Conservation (phyloP, 2,888 invertebrate genomes). For the Tortrix viridana region DNA sequence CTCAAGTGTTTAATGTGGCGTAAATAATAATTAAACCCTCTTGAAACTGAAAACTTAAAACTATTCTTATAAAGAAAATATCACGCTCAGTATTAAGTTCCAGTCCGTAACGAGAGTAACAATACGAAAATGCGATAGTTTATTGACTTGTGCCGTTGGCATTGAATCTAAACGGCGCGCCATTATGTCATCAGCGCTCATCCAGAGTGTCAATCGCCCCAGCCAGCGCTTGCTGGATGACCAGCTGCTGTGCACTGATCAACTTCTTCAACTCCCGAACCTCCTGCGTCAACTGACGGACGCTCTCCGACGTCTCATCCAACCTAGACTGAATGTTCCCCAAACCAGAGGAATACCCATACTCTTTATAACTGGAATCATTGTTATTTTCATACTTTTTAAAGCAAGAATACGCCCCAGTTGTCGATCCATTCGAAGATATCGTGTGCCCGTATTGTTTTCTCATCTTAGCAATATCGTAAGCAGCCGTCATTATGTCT, state of each 20-base stretch:
- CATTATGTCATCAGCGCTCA: constrained; percentile 77
- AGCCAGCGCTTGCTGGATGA: constrained; percentile 77
- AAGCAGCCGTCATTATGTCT: constrained; percentile 91
- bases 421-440: constrained; percentile 86
- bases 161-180: constrained; percentile 77
- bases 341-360: constrained; percentile 83
- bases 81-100: constrained; percentile 67
- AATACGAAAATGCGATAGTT: constrained; percentile 69
- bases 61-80: constrained; percentile 58
- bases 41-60: constrained; percentile 22
- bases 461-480: constrained; percentile 91
- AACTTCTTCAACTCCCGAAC: constrained; percentile 87
- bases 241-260: constrained; percentile 79
- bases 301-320: constrained; percentile 87
- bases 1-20: neutral
- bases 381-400: constrained; percentile 87
- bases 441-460: constrained; percentile 88
- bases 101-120: constrained; percentile 53
- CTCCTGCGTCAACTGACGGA: constrained; percentile 87
- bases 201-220: constrained; percentile 75
- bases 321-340: constrained; percentile 86
- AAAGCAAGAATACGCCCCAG: constrained; percentile 86
- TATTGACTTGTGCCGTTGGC: constrained; percentile 79
- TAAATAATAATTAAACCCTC: constrained; percentile 3
- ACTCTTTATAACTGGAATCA: constrained; percentile 78